phyloP scores from a whole-genome alignment of 2,113 vertebrate genomes.

The Salvelinus namaycush region DNA sequence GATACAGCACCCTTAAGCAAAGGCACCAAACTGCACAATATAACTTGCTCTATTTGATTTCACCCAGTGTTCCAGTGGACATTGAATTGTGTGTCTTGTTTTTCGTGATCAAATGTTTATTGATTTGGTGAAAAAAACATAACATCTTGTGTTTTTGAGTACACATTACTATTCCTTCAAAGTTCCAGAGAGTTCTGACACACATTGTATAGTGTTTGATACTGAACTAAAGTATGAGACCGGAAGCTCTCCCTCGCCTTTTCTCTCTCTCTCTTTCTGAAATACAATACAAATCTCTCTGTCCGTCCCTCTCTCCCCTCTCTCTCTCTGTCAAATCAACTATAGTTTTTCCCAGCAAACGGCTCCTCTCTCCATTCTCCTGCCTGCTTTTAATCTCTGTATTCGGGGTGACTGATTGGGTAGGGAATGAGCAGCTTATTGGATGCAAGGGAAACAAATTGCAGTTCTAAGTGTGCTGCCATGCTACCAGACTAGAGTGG shows the following conservation, averaged over 20 bases:
- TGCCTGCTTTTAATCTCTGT: constrained; percentile 75
- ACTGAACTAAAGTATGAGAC: too few species aligned
- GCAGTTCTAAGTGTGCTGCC: constrained; percentile 72
- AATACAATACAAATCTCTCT: not conserved
- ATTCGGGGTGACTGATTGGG: constrained; percentile 78
- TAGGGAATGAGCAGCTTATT: constrained; percentile 81
- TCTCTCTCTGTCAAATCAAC: constrained; percentile 18
- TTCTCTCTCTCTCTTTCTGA: not conserved
- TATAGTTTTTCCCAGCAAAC: constrained; percentile 19
- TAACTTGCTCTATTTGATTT: too few species aligned
- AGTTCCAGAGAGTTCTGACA: too few species aligned
- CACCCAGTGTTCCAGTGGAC: too few species aligned
- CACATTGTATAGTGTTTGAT: too few species aligned
- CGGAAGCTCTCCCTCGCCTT: not conserved
- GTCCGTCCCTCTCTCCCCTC: not conserved
- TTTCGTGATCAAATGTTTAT: too few species aligned
- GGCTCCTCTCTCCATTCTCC: constrained; percentile 46
- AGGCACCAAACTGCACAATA: too few species aligned
- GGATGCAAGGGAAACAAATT: constrained; percentile 83
- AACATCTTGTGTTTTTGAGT: too few species aligned
- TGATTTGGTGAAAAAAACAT: too few species aligned
- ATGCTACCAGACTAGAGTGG: constrained; percentile 73
- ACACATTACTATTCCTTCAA: too few species aligned
- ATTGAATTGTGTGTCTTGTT: too few species aligned
- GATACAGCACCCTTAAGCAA: too few species aligned